Conservation (phyloP, 2,797 vertebrate genomes). For the Hafferia zeledoni region DNA sequence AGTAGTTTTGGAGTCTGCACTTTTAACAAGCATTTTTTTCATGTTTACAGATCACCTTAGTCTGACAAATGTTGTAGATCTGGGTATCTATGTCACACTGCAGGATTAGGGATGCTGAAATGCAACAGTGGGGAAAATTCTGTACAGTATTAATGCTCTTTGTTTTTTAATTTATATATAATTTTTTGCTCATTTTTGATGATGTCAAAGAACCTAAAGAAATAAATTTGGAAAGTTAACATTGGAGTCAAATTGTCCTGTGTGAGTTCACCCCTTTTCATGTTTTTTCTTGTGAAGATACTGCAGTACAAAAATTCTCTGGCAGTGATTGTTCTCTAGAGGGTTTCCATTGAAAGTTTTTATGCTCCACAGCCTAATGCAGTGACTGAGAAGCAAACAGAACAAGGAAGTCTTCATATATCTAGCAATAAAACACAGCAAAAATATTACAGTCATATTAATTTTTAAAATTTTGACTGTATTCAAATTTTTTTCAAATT, state of each 20-base stretch:
- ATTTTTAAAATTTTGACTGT: neutral
- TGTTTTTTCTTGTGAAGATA: neutral
- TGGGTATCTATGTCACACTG: neutral
- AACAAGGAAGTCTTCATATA: neutral
- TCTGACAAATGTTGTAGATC: neutral
- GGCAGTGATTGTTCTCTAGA: neutral
- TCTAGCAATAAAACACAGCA: neutral
- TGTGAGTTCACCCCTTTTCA: neutral
- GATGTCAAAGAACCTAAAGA: neutral
- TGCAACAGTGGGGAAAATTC: neutral
- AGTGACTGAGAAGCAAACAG: neutral
- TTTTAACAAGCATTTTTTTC: neutral
- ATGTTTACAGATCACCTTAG: neutral
- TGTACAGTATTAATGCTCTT: neutral
- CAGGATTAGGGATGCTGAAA: neutral
- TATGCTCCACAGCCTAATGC: neutral
- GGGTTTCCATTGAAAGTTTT: neutral
- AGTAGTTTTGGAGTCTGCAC: neutral
- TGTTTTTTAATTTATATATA: neutral
- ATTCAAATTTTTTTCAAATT: neutral
- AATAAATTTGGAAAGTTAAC: neutral
- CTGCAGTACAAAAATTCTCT: neutral
- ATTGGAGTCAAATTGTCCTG: neutral
- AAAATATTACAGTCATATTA: neutral
- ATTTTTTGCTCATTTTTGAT: neutral